A percentile compares a stretch with the other conserved stretches of the same genome.
phyloP scores from a whole-genome alignment of 2,888 invertebrate genomes.

The Trissoscelio sp. region DNA sequence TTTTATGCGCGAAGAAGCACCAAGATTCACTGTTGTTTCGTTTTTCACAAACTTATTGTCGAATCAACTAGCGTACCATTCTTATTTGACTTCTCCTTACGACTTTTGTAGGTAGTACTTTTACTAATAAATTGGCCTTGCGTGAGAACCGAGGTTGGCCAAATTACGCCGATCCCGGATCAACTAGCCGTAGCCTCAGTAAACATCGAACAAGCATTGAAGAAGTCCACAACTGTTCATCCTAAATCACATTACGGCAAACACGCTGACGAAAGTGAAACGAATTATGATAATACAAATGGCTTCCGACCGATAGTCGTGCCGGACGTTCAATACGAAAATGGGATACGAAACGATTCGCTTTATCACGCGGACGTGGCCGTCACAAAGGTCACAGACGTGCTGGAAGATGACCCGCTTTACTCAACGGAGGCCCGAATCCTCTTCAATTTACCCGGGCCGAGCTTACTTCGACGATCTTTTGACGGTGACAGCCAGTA shows the following conservation, averaged over 20 bases:
- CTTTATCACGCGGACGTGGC: constrained; percentile 7
- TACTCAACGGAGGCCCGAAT: constrained; percentile 77
- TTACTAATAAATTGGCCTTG: constrained; percentile 77
- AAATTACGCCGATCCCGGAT: constrained; percentile 74
- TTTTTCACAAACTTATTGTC: constrained; percentile 29
- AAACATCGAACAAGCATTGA: constrained; percentile 64
- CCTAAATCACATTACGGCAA: constrained; percentile 50
- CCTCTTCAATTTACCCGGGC: constrained; percentile 73
- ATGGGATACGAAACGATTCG: constrained; percentile 17
- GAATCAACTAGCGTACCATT: background rate
- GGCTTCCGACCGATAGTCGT: constrained; percentile 78
- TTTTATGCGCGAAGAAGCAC: constrained; percentile 61
- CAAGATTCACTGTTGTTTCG: constrained; percentile 58
- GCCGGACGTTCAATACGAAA: constrained; percentile 60
- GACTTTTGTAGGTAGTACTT: constrained; percentile 76
- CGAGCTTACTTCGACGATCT: constrained; percentile 75
- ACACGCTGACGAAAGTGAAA: constrained; percentile 58
- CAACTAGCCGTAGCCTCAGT: constrained; percentile 79
- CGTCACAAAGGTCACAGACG: constrained; percentile 29
- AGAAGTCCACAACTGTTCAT: constrained; percentile 24
- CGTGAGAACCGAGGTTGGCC: constrained; percentile 66
- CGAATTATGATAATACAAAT: constrained; percentile 79
- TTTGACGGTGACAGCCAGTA: constrained; percentile 74
- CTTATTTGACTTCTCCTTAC: constrained; percentile 20
- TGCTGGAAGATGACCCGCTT: constrained; percentile 74